These are phyloP conservation scores for Horisme vitalbata DNA, from an alignment of 2,888 invertebrate genomes.

Conservation along the genomic window DNA sequence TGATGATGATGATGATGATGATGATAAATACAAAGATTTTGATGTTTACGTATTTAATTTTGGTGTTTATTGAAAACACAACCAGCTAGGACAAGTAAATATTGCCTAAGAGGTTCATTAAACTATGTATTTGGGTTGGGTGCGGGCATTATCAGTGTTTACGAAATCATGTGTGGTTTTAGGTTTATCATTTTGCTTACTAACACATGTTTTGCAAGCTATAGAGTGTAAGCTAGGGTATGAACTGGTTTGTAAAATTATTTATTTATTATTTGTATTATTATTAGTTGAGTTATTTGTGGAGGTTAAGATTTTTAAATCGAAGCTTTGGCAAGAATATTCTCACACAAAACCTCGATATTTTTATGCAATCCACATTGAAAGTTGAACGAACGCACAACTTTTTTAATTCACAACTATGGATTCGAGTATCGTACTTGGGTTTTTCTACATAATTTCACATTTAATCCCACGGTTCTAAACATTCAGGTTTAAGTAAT, in stretches of 20 bases:
- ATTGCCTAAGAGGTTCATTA: conserved; percentile 46
- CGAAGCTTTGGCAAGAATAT: conserved; percentile 9
- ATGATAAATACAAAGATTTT: not conserved
- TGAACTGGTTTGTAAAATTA: no score
- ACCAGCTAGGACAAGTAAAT: conserved; percentile 27
- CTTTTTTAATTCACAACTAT: no score
- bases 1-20: no score
- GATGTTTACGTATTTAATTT: no score
- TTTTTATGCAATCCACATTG: conserved; percentile 19
- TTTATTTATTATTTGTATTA: no score
- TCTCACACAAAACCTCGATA: conserved; percentile 19
- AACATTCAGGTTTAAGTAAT: no score
- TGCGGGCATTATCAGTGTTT: conserved; percentile 43
- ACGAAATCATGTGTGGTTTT: conserved; percentile 33
- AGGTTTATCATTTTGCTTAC: conserved; percentile 21
- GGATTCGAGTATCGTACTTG: no score
- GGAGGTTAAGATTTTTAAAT: conserved; percentile 2
- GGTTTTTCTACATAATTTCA: no score
- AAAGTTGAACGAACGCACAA: conserved; percentile 38
- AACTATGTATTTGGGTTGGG: conserved; percentile 54
- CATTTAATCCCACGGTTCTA: no score
- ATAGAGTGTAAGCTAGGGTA: not conserved
- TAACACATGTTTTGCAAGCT: not conserved
- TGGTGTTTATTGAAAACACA: not conserved
- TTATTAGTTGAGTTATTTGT: no score